phyloP scores from a whole-genome alignment of 2,113 vertebrate species.

The Xyliphius kryptos region DNA sequence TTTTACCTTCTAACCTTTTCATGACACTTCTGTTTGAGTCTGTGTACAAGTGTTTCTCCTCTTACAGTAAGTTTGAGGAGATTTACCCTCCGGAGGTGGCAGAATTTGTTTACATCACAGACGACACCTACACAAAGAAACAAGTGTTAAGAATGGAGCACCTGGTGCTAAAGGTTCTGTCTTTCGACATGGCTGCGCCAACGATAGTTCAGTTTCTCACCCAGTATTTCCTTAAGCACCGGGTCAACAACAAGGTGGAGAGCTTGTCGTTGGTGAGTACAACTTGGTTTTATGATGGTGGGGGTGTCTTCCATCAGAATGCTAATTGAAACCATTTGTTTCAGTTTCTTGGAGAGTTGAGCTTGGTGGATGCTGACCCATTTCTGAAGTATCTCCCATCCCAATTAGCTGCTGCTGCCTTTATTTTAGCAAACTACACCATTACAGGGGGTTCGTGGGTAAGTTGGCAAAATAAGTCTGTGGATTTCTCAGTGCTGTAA shows the following conservation, averaged over 20 bases:
- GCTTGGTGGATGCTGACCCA: constrained; percentile 86
- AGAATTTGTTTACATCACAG: constrained; percentile 98
- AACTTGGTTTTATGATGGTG: no score
- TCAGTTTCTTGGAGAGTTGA: constrained; percentile 90
- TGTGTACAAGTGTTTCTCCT: background rate
- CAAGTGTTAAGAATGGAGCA: constrained; percentile 98
- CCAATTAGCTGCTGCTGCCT: constrained; percentile 82
- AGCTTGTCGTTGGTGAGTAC: constrained; percentile 84
- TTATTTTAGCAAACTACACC: constrained; percentile 74
- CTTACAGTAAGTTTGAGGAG: constrained; percentile 91
- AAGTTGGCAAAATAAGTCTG: no score
- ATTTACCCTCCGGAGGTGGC: constrained; percentile 97
- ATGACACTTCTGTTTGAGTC: background rate
- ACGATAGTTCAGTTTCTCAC: constrained; percentile 94
- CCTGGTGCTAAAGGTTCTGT: constrained; percentile 91
- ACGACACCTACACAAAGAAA: constrained; percentile 97
- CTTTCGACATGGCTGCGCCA: constrained; percentile 91
- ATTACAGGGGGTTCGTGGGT: constrained; percentile 83
- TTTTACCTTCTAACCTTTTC: constrained; percentile 29
- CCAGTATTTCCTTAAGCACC: constrained; percentile 79
- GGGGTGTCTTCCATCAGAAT: no score
- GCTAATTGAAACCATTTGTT: background rate
- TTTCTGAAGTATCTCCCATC: constrained; percentile 92
- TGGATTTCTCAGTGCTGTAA: no score
- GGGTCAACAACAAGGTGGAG: constrained; percentile 72